Evolutionary conservation across 2,888 invertebrate genomes (phyloP).

Genomic region (Drosophila ustulata): DNA sequence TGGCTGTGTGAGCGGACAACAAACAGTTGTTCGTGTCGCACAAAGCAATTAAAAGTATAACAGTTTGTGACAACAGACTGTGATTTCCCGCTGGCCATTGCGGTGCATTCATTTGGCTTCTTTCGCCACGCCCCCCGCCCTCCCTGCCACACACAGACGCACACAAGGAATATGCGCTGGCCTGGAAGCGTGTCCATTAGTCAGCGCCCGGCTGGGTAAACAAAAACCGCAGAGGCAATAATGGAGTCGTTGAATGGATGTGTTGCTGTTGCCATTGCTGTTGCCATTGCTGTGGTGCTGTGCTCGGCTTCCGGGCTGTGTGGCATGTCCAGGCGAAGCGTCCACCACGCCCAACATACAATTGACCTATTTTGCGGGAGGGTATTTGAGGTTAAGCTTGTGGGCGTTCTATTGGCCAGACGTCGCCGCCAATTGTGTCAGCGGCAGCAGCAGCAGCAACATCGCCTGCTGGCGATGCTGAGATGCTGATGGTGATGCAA

Average conservation of each 20-base stretch:
- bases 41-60: neutral
- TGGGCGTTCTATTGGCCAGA: constrained; percentile 50
- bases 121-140: neutral
- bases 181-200: constrained; percentile 40
- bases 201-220: constrained; percentile 19
- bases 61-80: neutral
- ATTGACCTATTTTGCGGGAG: constrained; percentile 62
- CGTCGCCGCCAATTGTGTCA: constrained; percentile 15
- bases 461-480: constrained; percentile 14
- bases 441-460: neutral
- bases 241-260: constrained; percentile 29
- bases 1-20: neutral
- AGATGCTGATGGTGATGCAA: neutral
- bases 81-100: neutral
- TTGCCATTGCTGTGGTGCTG: neutral
- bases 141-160: neutral
- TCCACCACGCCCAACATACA: constrained; percentile 41
- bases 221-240: constrained; percentile 19
- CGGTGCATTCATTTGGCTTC: neutral
- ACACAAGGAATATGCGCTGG: constrained; percentile 26
- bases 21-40: neutral
- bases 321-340: neutral
- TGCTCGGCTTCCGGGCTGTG: constrained; percentile 22
- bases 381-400: constrained; percentile 29
- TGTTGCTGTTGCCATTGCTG: neutral